Conservation (phyloP, 2,113 vertebrate species). For the Psilopogon haemacephalus region DNA sequence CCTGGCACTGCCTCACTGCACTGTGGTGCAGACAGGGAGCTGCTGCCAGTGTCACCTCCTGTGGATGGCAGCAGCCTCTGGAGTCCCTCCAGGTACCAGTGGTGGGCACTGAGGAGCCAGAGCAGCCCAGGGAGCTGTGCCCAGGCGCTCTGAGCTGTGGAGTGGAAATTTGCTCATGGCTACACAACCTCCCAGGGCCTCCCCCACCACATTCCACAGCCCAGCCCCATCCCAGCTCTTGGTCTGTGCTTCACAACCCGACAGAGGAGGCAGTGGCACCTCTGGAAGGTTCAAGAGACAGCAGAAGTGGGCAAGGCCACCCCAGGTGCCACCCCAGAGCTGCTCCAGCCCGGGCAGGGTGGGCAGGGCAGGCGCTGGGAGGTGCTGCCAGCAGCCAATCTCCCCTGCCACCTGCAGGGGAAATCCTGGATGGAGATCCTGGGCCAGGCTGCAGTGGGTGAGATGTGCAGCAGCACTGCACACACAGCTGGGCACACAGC, state of each 20-base stretch:
- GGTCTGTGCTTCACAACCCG: background rate
- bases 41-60: background rate
- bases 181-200: background rate
- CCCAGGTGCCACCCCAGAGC: rapidly evolving
- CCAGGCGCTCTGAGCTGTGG: rapidly evolving
- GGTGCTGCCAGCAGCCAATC: background rate
- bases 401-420: background rate
- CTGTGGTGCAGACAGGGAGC: rapidly evolving
- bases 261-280: background rate
- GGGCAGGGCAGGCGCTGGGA: background rate
- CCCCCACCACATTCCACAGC: rapidly evolving
- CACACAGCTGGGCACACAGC: too few species aligned
- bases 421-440: background rate
- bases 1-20: background rate
- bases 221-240: background rate
- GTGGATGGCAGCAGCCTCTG: background rate
- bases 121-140: rapidly evolving
- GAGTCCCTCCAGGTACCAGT: rapidly evolving
- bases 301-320: background rate
- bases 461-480: too few species aligned
- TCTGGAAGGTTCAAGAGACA: background rate
- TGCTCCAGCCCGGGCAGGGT: background rate
- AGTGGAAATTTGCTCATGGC: background rate
- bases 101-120: rapidly evolving
- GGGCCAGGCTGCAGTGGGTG: rapidly evolving